These are phyloP conservation scores for Phengaris alcon DNA, from an alignment of 2,888 invertebrate genomes.

Conservation along the genomic window DNA sequence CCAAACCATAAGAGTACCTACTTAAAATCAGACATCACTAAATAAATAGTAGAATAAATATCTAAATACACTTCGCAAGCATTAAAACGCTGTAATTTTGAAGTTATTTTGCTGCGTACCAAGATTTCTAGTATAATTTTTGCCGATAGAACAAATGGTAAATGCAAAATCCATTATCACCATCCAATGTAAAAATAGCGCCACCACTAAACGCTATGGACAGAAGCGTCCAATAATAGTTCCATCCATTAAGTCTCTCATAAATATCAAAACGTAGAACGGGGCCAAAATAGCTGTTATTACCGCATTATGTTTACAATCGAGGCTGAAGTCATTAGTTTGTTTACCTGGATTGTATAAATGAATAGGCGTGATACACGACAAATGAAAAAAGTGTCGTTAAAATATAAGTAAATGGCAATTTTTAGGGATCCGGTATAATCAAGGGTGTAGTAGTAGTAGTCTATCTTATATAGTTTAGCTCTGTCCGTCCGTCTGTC, in stretches of 20 bases:
- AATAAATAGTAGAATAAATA: too few relatives aligned
- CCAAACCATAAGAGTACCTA: too few relatives aligned
- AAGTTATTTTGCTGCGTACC: not conserved
- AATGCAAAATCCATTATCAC: too few relatives aligned
- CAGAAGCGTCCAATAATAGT: conserved; percentile 15
- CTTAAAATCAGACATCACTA: too few relatives aligned
- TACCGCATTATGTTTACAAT: not conserved
- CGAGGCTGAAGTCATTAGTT: not conserved
- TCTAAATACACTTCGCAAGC: not conserved
- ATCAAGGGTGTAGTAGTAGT: too few relatives aligned
- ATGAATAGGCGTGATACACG: too few relatives aligned
- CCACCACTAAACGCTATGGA: conserved; percentile 4
- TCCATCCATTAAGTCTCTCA: not conserved
- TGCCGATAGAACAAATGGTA: too few relatives aligned
- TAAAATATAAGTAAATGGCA: too few relatives aligned
- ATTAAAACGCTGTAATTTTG: not conserved
- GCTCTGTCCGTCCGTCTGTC: too few relatives aligned
- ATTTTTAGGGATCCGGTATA: too few relatives aligned
- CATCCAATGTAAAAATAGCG: not conserved
- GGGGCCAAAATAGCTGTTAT: conserved; percentile 1
- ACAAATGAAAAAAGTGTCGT: too few relatives aligned
- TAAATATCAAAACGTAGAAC: not conserved
- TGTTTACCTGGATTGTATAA: not conserved
- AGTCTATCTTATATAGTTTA: too few relatives aligned
- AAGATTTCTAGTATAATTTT: not conserved